Evolutionary conservation across 2,113 vertebrate species (phyloP), one percentile per base, ranked within the genome.

Genomic region (Haplotaxodon microlepis): DNA sequence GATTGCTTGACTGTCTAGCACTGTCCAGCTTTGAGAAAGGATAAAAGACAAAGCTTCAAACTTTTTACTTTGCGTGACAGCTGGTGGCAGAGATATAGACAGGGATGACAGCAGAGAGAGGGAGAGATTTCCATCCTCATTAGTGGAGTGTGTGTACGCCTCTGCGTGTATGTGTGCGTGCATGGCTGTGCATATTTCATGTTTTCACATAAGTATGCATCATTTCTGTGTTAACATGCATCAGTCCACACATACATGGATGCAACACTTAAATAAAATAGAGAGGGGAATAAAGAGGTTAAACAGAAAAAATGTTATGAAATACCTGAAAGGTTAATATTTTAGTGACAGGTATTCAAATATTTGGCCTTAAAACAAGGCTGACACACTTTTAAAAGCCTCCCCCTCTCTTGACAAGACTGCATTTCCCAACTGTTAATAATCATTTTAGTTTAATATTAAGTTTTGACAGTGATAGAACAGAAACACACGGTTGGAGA

Each of bases 21-120:
- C 80, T 71, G 87, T 84, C 92, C 90, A 88, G 80, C 54, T 56
- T 63, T 8, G n/a, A 36, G 51, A 63, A 42, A 69, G 50, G 73
- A 92, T 92, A 69, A 92, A 94, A 91, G 86, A 87, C 8, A 63
- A 50, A 87, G 88, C 90, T 91, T 93, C 89, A 92, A 73, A 83
- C 83, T 91, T 90, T 84, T 89, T 82, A 76, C 79, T 89, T 91
- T 83, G 53, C 31, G 9, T 71, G 93, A 89, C 93, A 92, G 90
- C 83, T 83, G 76, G 85, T 90, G 81, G 84, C 81, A 90, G 82
- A 78, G 45, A 84, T 59, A 84, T 86, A 92, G 42, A 89, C 73
- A 36, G 6, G 14, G 81, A 86, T 71, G 87, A 87, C 91, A 92
- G 73, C 83, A 89, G 85, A 92, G 82, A 93, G 73, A 83, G 31